phyloP scores from a whole-genome alignment of 2,113 vertebrate genomes.

The Cephalopterus ornatus region DNA sequence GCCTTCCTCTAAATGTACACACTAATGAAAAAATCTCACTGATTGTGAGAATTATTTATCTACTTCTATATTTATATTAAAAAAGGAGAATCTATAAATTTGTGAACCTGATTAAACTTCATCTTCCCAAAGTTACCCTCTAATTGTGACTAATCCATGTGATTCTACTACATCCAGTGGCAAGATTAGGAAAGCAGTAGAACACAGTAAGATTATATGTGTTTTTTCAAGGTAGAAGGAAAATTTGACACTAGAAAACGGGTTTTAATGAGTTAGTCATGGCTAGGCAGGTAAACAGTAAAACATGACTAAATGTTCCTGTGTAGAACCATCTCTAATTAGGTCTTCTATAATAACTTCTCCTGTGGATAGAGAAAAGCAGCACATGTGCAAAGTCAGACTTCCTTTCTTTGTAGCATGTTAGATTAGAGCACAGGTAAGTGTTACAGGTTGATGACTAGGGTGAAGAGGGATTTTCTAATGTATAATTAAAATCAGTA shows the following conservation, averaged over 20 bases:
- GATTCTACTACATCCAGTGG: neutral
- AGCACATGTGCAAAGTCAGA: neutral
- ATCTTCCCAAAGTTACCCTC: neutral
- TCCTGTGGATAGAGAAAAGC: neutral
- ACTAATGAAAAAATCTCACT: conserved; percentile 31
- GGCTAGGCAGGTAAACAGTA: neutral
- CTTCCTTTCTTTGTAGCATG: neutral
- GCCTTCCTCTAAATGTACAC: conserved; percentile 38
- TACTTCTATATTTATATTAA: conserved; percentile 9
- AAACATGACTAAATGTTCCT: neutral
- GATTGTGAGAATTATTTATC: conserved; percentile 51
- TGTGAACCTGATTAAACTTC: conserved; percentile 20
- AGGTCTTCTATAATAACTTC: neutral
- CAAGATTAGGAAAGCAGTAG: neutral
- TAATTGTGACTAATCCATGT: neutral
- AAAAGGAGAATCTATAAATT: conserved; percentile 13
- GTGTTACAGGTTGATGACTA: neutral
- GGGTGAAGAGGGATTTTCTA: neutral
- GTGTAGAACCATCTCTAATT: neutral
- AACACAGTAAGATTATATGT: neutral
- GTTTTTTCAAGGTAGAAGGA: neutral
- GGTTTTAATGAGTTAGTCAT: neutral
- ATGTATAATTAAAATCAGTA: neutral
- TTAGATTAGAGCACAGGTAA: neutral
- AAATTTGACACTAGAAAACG: neutral